Evolutionary conservation across 2,113 vertebrate species (phyloP), one percentile per base, ranked within the genome.

Genomic region (Takifugu flavidus): DNA sequence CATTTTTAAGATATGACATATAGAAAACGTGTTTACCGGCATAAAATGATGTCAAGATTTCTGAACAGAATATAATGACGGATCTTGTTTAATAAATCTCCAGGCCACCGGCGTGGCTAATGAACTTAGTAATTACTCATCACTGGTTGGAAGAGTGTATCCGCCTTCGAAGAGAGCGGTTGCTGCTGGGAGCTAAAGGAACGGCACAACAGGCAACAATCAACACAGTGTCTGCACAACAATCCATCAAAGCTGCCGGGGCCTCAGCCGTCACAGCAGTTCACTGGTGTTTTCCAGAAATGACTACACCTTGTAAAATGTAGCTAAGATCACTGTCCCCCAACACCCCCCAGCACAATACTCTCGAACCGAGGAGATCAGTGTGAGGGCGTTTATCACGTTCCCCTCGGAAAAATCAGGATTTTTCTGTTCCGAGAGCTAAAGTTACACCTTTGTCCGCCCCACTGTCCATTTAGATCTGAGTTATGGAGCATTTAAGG

Each of bases 161-260:
- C 79, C 77, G 26, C 85, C 72, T 73, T 82, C 79, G 83, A 82
- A 84, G 44, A 46, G 44, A 84, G 78, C 81, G 85, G 88, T 90
- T 91, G 88, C 89, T 89, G 84, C 92, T 92, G 89, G 90, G 89
- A 94, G 56, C 89, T 82, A 80, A 74, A 86, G 78, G 74, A 80
- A 78, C 43, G 80, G 83, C 91, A 88, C 74, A 89, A 91, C 89
- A 91, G 73, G 88, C 82, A 83, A 89, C 89, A 92, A 90, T 92
- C 91, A 91, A 90, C 92, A 93, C 87, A 86, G 78, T 91, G 80
- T 87, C 89, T 91, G 90, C 87, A 80, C 91, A 85, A 92, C 92
- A 91, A 95, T 96, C 94, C 90, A 94, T 96, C 93, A 96, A 81
- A 91, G 78, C 87, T 91, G 95, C 93, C 88, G 87, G 89, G 70